A percentile compares a stretch with the other conserved stretches of the same genome.
Evolutionary conservation across 2,888 invertebrate genomes (phyloP).

Genomic region (Chrysina gloriosa): DNA sequence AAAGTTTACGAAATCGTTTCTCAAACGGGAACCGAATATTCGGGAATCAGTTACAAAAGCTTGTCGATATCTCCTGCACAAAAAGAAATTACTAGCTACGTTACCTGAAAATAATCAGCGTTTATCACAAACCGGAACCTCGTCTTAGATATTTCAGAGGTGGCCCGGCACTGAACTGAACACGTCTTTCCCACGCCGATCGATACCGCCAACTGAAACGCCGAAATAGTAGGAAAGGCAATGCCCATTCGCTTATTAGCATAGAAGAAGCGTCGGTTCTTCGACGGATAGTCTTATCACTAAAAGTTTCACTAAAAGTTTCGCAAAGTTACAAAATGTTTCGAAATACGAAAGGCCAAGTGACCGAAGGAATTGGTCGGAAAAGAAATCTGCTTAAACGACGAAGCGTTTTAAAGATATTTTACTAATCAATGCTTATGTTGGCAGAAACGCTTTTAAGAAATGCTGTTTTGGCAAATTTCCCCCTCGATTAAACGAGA

Average conservation of each 20-base stretch:
- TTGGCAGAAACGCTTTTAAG: too few species aligned
- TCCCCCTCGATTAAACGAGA: too few species aligned
- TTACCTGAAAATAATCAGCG: slow-evolving; percentile 1
- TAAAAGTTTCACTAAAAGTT: slow-evolving; percentile 3
- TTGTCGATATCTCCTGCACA: background rate
- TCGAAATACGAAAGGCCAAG: background rate
- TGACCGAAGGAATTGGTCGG: too few species aligned
- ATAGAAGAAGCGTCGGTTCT: background rate
- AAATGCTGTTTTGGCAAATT: too few species aligned
- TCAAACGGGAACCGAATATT: too few species aligned
- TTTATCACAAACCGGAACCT: background rate
- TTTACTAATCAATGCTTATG: too few species aligned
- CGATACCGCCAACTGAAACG: slow-evolving; percentile 29
- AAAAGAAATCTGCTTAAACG: background rate
- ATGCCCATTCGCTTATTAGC: background rate
- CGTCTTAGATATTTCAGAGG: background rate
- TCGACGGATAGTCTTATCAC: background rate
- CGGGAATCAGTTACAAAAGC: too few species aligned
- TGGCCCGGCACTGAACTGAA: background rate
- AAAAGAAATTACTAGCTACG: background rate
- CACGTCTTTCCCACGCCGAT: slow-evolving; percentile 18
- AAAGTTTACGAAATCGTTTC: too few species aligned
- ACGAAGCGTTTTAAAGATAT: too few species aligned
- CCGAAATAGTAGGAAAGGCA: background rate
- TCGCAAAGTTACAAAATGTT: background rate